These are phyloP conservation scores for Umimayanthus chanpuru DNA, from an alignment of 92 coral and sea anemone genomes.

Conservation along the genomic window DNA sequence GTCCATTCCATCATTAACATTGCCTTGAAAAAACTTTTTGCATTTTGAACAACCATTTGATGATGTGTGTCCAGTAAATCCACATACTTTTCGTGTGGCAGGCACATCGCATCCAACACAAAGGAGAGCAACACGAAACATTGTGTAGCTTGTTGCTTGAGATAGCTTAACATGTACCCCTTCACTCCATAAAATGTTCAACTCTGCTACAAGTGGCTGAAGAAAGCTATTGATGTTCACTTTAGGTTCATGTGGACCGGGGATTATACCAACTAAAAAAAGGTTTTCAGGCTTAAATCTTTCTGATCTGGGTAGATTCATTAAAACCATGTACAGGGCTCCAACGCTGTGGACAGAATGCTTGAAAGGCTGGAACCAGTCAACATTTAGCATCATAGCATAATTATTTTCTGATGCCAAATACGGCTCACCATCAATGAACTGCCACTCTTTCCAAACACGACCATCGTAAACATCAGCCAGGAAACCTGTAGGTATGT, in stretches of 20 bases:
- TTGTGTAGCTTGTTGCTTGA: neutral
- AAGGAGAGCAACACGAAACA: slow-evolving; percentile 36
- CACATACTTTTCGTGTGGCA: slow-evolving; percentile 76
- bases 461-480: slow-evolving; percentile 74
- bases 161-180: neutral
- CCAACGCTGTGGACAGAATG: slow-evolving; percentile 64
- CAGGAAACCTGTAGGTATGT: slow-evolving; percentile 53
- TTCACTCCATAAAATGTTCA: slow-evolving; percentile 46
- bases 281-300: slow-evolving; percentile 70
- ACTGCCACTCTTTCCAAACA: slow-evolving; percentile 62
- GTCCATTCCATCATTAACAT: slow-evolving; percentile 42
- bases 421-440: slow-evolving; percentile 6
- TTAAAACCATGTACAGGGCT: slow-evolving; percentile 63
- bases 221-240: slow-evolving; percentile 38
- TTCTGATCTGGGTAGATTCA: slow-evolving; percentile 67
- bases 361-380: slow-evolving; percentile 75
- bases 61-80: slow-evolving; percentile 56
- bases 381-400: slow-evolving; percentile 55
- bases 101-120: slow-evolving; percentile 80
- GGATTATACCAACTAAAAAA: slow-evolving; percentile 63
- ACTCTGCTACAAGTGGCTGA: slow-evolving; percentile 50
- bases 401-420: slow-evolving; percentile 15
- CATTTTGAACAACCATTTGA: slow-evolving; percentile 71
- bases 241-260: slow-evolving; percentile 74
- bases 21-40: slow-evolving; percentile 58